These are phyloP conservation scores for Thereva unica DNA, from an alignment of 2,888 invertebrate species.

Conservation along the genomic window DNA sequence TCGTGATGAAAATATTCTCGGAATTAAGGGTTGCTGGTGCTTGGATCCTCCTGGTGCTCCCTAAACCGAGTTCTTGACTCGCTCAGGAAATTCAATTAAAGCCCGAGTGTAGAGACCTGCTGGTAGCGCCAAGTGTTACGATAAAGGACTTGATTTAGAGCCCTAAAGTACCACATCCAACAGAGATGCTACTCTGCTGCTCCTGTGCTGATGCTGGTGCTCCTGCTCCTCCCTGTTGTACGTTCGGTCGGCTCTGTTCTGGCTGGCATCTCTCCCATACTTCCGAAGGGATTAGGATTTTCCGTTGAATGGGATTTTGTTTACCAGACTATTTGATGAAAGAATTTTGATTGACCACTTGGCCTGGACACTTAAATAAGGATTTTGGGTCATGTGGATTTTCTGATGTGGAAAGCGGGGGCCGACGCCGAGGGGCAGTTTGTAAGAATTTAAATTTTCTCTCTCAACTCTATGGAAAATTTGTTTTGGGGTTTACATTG, in stretches of 20 bases:
- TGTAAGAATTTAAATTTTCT: too few species aligned
- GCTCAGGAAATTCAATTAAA: slow-evolving; percentile 31
- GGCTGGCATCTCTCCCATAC: too few species aligned
- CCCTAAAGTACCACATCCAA: too few species aligned
- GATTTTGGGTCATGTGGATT: too few species aligned
- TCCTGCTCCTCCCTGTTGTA: neutral
- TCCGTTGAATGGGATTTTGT: slow-evolving; percentile 13
- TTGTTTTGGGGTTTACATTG: too few species aligned
- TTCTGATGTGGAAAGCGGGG: too few species aligned
- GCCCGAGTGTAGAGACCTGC: slow-evolving; percentile 15
- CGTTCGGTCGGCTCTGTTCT: too few species aligned
- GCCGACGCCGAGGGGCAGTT: too few species aligned
- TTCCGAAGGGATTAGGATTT: neutral
- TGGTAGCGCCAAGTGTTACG: slow-evolving; percentile 21
- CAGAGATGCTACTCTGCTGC: neutral
- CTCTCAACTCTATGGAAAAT: too few species aligned
- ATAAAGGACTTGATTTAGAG: slow-evolving; percentile 25
- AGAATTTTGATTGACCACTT: slow-evolving; percentile 27
- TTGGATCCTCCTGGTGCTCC: neutral
- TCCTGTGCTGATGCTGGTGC: too few species aligned
- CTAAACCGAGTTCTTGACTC: slow-evolving; percentile 11
- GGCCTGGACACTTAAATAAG: neutral
- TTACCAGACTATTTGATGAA: slow-evolving; percentile 17
- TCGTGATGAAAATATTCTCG: slow-evolving; percentile 41
- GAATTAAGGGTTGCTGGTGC: slow-evolving; percentile 33